These are phyloP conservation scores for Heliangelus exortis DNA, from an alignment of 2,797 vertebrate species.

Conservation along the genomic window DNA sequence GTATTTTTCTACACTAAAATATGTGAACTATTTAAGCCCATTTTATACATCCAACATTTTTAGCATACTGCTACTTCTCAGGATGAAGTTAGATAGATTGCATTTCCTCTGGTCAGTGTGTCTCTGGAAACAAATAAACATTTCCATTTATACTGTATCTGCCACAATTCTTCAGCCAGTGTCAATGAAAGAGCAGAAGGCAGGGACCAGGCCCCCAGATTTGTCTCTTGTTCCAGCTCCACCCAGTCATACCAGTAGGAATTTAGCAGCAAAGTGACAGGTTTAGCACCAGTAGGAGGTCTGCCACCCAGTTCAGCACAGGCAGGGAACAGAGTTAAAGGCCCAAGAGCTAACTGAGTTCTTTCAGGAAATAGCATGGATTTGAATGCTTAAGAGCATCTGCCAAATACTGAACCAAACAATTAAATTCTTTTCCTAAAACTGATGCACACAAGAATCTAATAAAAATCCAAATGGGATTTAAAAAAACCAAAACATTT, in stretches of 20 bases:
- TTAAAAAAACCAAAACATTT: not conserved
- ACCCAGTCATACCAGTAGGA: not conserved
- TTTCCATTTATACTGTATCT: constrained; percentile 24
- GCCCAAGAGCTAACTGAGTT: not conserved
- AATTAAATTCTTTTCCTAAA: not conserved
- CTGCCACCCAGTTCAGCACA: not conserved
- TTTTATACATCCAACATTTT: constrained; percentile 34
- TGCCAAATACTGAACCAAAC: not conserved
- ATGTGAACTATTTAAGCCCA: constrained; percentile 58
- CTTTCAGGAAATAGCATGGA: not conserved
- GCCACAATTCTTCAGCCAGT: constrained; percentile 26
- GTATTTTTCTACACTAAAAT: constrained; percentile 50
- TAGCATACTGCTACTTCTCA: constrained; percentile 15
- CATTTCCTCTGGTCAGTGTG: constrained; percentile 1
- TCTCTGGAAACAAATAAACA: constrained; percentile 42
- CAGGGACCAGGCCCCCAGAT: not conserved
- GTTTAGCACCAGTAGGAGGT: constrained; percentile 46
- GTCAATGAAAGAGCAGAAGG: constrained; percentile 14
- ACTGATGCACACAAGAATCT: not conserved
- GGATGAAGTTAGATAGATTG: not conserved
- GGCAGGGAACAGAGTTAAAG: not conserved
- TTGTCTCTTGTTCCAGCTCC: not conserved
- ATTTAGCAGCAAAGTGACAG: constrained; percentile 50
- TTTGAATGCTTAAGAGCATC: not conserved
- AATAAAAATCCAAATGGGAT: not conserved